Base-by-base conservation (phyloP, 2,888 invertebrate genomes). In the Gandaritis pyraliata region DNA sequence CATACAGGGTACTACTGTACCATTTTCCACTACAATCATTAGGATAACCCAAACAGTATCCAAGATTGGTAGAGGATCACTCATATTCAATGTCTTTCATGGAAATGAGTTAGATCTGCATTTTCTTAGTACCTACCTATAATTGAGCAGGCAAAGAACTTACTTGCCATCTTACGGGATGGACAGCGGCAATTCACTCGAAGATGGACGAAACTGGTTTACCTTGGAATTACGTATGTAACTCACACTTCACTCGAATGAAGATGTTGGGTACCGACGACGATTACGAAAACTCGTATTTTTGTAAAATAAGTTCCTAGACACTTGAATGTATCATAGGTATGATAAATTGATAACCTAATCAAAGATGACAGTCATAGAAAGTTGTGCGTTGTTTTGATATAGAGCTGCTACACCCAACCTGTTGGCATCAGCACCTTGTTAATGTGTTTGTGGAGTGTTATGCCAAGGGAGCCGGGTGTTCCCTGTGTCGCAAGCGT, bases 381-480 rank as follows among this genome's bases (percentile, higher is more conserved):
- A 54, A 66, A 62, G 57, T 70, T 57, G 66, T 69, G 62, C 61
- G 60, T 63, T 69, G 64, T 68, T 68, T 68, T 71, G 57, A 61
- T 62, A 64, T 57, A 51, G 48, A 61, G 60, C 55, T 60, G 62
- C 54, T 69, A 58, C 36, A 50, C 30, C 61, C 49, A 65, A 70
- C 66, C 66, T 65, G 71, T 71, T 72, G 75, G 74, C 74, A 74
- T 71, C 73, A 74, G 66, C 70, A 72, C 74, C 66, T 72, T 68
- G 67, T 61, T 71, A 68, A 71, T 72, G 71, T 73, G 74, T 71
- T 72, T 70, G 77, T 75, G 69, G 75, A 74, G 73, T 73, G 75
- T 77, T 81, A 80, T 83, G 87, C 85, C 86, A 86, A 87, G 79
- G 85, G 75, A 80, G 79, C 79, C 82, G 86, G 86, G 87, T 87